Conservation (phyloP, 1,140 invertebrate genomes). For the Procambarus clarkii region DNA sequence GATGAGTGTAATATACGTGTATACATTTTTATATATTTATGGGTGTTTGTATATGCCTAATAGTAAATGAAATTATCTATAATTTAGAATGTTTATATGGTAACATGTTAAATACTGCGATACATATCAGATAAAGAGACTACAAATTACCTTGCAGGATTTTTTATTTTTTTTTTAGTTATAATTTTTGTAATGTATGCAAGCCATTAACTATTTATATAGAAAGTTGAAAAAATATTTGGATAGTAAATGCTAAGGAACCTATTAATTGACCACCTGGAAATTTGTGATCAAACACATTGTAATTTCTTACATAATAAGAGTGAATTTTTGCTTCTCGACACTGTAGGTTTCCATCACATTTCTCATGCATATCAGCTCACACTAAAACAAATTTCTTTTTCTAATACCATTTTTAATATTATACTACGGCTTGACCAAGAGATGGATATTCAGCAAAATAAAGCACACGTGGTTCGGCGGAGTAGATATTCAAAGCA, state of each 20-base stretch:
- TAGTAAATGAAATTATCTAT: too few relatives aligned
- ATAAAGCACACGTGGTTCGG: not conserved
- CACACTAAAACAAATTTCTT: not conserved
- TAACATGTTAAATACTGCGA: not conserved
- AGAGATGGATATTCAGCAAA: not conserved
- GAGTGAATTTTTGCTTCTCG: too few relatives aligned
- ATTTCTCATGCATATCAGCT: conserved; percentile 34
- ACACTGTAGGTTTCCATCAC: not conserved
- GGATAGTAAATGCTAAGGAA: not conserved
- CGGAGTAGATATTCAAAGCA: not conserved
- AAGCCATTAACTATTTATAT: not conserved
- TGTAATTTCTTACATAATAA: too few relatives aligned
- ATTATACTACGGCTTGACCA: not conserved
- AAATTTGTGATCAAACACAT: not conserved
- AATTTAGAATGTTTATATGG: too few relatives aligned
- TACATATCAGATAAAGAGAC: not conserved
- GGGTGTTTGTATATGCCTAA: not conserved
- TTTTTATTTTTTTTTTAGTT: not conserved
- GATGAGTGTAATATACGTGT: conserved; percentile 19
- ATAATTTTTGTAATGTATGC: not conserved
- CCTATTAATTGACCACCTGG: not conserved
- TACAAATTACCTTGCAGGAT: not conserved
- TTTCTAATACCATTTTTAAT: not conserved
- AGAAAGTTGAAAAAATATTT: not conserved
- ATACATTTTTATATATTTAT: conserved; percentile 19